These are phyloP conservation scores for Callocephalon fimbriatum DNA, from an alignment of 2,113 vertebrate genomes.

Conservation along the genomic window DNA sequence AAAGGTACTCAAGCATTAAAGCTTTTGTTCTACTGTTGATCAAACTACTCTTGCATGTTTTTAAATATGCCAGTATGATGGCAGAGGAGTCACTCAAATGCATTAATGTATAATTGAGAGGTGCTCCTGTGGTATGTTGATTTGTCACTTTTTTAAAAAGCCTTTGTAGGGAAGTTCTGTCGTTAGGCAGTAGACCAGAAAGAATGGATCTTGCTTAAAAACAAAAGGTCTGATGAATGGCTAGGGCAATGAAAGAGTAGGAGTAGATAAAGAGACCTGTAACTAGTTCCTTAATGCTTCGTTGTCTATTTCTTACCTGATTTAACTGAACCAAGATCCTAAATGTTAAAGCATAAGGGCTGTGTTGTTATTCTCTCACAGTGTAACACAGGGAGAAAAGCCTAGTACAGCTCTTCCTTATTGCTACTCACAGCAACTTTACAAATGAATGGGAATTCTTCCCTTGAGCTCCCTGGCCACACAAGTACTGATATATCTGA, in stretches of 20 bases:
- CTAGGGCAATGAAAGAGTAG: not conserved
- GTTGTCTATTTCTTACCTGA: not conserved
- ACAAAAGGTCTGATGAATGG: not conserved
- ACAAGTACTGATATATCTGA: not conserved
- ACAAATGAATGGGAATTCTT: not conserved
- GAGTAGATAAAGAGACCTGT: not conserved
- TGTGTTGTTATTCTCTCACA: not conserved
- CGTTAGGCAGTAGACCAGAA: not conserved
- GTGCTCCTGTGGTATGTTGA: not conserved
- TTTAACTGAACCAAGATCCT: not conserved
- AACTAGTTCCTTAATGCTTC: not conserved
- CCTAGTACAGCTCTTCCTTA: not conserved
- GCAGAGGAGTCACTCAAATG: not conserved
- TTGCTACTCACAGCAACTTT: not conserved
- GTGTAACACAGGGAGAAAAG: not conserved
- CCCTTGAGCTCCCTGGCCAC: not conserved
- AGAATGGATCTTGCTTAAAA: not conserved
- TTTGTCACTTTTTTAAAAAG: not conserved
- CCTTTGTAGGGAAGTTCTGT: not conserved
- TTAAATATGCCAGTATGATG: not conserved
- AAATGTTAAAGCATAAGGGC: not conserved
- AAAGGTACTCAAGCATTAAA: not conserved
- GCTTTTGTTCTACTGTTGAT: not conserved
- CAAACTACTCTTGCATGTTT: not conserved
- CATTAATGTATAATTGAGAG: not conserved